Percentiles rank a stretch among this genome's conserved stretches.
phyloP scores from a whole-genome alignment of 2,888 invertebrate genomes.

The Melanchra persicariae region DNA sequence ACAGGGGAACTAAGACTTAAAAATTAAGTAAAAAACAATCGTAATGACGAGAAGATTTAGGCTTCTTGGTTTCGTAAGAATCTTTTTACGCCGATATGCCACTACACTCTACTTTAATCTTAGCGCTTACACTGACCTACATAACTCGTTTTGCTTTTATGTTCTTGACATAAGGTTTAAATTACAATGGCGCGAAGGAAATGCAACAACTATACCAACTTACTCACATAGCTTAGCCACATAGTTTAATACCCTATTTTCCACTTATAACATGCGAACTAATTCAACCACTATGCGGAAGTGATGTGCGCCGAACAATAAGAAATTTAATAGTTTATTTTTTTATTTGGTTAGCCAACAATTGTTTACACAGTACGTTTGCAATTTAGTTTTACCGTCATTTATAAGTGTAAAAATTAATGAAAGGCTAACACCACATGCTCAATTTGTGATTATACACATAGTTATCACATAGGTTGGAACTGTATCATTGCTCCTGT shows the following conservation, averaged over 20 bases:
- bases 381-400: no score
- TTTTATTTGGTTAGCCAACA: no score
- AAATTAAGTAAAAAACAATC: neutral
- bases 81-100: slow-evolving; percentile 23
- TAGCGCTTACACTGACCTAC: slow-evolving; percentile 5
- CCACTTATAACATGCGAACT: neutral
- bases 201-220: slow-evolving; percentile 13
- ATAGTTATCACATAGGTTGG: no score
- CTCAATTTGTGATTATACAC: no score
- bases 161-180: slow-evolving; percentile 9
- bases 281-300: neutral
- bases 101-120: slow-evolving; percentile 19
- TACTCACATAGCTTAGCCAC: slow-evolving; percentile 7
- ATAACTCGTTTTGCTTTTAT: no score
- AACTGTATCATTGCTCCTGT: neutral
- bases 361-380: no score
- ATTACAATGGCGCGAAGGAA: neutral
- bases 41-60: neutral
- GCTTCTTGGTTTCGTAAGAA: neutral
- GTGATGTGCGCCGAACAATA: neutral
- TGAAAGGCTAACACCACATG: no score
- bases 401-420: no score
- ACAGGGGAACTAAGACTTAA: neutral
- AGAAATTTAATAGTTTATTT: no score
- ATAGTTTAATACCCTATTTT: neutral